A percentile compares a stretch with the other conserved stretches of the same genome.
Conservation (phyloP, 92 coral and sea anemone species). For the Epizoanthus illoricatus region DNA sequence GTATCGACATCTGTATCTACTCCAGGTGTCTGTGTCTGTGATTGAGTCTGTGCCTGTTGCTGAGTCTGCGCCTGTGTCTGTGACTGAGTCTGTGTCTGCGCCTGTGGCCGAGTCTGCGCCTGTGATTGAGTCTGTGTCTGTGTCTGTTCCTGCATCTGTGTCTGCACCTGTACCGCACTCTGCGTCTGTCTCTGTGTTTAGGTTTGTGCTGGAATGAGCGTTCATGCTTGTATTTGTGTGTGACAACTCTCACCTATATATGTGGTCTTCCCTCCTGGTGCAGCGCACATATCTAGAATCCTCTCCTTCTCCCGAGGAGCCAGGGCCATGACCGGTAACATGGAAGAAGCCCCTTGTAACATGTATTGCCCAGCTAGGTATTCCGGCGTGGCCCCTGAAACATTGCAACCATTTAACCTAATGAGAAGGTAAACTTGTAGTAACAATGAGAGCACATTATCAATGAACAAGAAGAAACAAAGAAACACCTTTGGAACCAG, state of each 20-base stretch:
- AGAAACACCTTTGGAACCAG: too few relatives aligned
- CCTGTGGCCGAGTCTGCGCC: too few relatives aligned
- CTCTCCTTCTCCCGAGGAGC: conserved; percentile 97
- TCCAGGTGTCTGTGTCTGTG: neutral
- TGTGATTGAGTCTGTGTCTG: too few relatives aligned
- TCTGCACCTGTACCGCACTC: too few relatives aligned
- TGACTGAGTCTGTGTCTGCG: too few relatives aligned
- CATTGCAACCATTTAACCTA: neutral
- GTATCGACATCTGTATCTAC: neutral
- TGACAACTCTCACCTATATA: conserved; percentile 69
- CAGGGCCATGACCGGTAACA: conserved; percentile 97
- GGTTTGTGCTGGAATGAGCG: too few relatives aligned
- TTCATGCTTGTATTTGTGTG: neutral
- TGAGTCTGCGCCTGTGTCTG: too few relatives aligned
- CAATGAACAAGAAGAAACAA: neutral
- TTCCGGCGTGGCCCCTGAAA: conserved; percentile 98
- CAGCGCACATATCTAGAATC: conserved; percentile 94
- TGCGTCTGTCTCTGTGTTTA: neutral
- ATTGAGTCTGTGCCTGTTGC: too few relatives aligned
- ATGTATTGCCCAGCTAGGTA: conserved; percentile 96
- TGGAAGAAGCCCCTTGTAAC: conserved; percentile 93
- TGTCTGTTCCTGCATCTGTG: neutral
- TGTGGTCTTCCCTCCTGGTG: conserved; percentile 98
- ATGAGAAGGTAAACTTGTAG: neutral
- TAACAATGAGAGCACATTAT: neutral